Evolutionary conservation across 2,113 vertebrate genomes (phyloP).

Genomic region (Sylvilagus bachmani): DNA sequence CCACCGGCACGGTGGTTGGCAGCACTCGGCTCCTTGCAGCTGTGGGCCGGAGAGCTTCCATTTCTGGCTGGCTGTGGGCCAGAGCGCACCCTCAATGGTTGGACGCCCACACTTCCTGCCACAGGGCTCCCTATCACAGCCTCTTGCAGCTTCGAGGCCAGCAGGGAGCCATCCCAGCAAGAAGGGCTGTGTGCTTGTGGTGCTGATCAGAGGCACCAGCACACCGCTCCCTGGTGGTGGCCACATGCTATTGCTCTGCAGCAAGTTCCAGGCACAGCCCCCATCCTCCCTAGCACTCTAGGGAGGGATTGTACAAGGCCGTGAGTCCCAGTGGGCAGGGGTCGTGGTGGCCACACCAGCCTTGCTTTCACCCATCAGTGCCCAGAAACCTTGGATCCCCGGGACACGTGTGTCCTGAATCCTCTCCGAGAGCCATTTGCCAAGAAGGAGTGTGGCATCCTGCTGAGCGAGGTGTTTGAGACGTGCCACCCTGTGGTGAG

Average conservation of each 20-base stretch:
- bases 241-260: not conserved
- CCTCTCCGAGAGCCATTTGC: constrained; percentile 96
- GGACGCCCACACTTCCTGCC: not conserved
- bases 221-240: not conserved
- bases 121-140: not conserved
- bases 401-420: constrained; percentile 94
- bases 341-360: not conserved
- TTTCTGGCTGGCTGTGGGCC: not conserved
- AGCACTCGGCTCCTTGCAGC: not conserved
- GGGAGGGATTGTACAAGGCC: not conserved
- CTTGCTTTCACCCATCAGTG: constrained; percentile 89
- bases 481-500: constrained; percentile 98
- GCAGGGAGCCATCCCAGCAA: not conserved
- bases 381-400: constrained; percentile 94
- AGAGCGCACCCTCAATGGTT: not conserved
- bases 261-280: not conserved
- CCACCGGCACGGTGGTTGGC: not conserved
- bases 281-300: not conserved
- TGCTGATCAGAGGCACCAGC: too few relatives aligned
- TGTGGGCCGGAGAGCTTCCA: not conserved
- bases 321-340: not conserved
- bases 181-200: not conserved
- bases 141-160: not conserved
- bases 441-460: constrained; percentile 94
- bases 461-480: constrained; percentile 96